Base-by-base conservation (phyloP, 1,140 invertebrate species). In the Adelges cooleyi region DNA sequence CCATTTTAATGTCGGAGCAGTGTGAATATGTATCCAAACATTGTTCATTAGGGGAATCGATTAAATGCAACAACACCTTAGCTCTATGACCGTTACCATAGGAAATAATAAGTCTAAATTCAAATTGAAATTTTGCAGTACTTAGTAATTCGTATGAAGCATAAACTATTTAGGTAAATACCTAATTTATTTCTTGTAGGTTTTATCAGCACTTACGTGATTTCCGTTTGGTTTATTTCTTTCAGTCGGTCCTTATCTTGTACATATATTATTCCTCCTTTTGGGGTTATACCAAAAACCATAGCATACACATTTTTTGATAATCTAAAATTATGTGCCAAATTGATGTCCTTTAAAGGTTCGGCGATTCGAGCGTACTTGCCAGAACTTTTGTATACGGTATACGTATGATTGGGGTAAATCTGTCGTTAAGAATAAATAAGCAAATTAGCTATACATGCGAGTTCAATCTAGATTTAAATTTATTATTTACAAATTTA, bases 201-300 rank as follows among this genome's bases (percentile, higher is more conserved):
- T n/a, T n/a, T n/a, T n/a, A n/a, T n/a, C n/a, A 33, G 5, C 20
- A 59, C 56, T 62, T 15, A 62, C 56, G 56, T 62, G 15, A 48
- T 27, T 15, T 48, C 25, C 15, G 56, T 27, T 33, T 48, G 10
- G n/a, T 48, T 62, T 9, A 62, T 44, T 44, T 46, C n/a, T 20
- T 48, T 20, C 44, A 62, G 33, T 40, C 25, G 10, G 20, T 8
- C 8, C 3, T 8, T 33, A 33, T 62, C 11, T 9, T 44, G 29
- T 13, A 62, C 22, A 22, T 48, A 62, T 20, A 62, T 23, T 46
- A 62, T 62, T 3, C 56, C 56, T 29, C 42, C 42, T 2, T 13
- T 25, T 46, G 40, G 10, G 27, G 56, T 62, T 29, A 62, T 46
- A 9, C 25, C 40, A 33, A 62, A 62, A 27, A 62, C 13, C 20